Evolutionary conservation across 2,888 invertebrate genomes (phyloP), one percentile per base, ranked within the genome.

Genomic region (Cryptus viduatorius): DNA sequence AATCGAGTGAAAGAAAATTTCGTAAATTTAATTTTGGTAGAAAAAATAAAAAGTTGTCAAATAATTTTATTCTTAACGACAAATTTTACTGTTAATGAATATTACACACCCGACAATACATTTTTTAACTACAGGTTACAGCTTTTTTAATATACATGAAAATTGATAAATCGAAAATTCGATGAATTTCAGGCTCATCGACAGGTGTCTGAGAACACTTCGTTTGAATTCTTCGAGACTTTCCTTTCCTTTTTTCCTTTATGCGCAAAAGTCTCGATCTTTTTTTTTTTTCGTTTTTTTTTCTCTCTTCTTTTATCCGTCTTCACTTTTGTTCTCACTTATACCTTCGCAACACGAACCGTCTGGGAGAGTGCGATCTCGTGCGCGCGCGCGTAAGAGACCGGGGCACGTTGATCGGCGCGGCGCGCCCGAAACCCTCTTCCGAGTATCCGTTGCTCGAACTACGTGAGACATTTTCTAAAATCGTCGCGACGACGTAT

Each of bases 381-480:
- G 37, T 37, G 50, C 64, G 48, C 48, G n/a, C 50, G 59, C 12
- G 44, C 14, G n/a, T 8, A 19, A 42, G 14, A 75, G 64, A 68
- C 80, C 69, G 73, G 65, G 61, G 73, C 86, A 88, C 86, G 86
- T 86, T 84, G 82, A 87, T 88, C 84, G 84, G 37, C 79, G 79
- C 80, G 81, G 83, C 86, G 76, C 72, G 83, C 79, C 86, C 80
- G 83, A 89, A 88, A 89, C 84, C 84, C 86, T 85, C 85, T 84
- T 86, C 85, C 78, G 83, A 75, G 84, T 81, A 85, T 86, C 82
- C 82, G 75, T 83, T 76, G 69, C 79, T 78, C 84, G 73, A 79
- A 56, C 83, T 83, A 88, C 88, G 89, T 88, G 89, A 88, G 86
- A 85, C 83, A 86, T 88, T 88, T 89, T 86, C 81, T 73, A 84